phyloP scores from a whole-genome alignment of 2,888 invertebrate species.

The Brachyptera putata region DNA sequence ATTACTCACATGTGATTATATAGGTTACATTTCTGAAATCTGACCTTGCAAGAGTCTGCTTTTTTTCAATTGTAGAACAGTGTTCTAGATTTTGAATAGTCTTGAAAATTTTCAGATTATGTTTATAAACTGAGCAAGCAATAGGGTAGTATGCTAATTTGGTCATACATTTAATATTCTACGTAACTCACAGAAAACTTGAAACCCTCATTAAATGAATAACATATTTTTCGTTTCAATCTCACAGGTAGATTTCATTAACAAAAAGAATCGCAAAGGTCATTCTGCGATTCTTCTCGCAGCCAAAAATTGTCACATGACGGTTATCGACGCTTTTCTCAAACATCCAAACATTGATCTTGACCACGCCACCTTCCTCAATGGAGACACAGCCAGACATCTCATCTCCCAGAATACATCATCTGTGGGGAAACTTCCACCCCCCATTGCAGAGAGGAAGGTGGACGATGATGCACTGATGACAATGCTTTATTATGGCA shows the following conservation, averaged over 20 bases:
- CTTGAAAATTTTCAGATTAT: too few relatives aligned
- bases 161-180: too few relatives aligned
- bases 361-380: background rate
- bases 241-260: background rate
- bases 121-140: too few relatives aligned
- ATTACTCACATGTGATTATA: too few relatives aligned
- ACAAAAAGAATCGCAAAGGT: background rate
- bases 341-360: background rate
- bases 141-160: too few relatives aligned
- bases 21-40: too few relatives aligned
- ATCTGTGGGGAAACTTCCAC: background rate
- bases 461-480: background rate
- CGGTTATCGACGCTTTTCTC: background rate
- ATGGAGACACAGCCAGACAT: background rate
- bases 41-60: too few relatives aligned
- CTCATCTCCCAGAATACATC: background rate
- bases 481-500: background rate
- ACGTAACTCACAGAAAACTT: too few relatives aligned
- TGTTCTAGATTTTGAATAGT: too few relatives aligned
- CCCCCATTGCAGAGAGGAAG: background rate
- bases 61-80: too few relatives aligned
- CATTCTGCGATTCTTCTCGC: background rate
- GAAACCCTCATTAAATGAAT: too few relatives aligned
- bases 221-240: too few relatives aligned
- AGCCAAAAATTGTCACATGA: background rate